Conservation (phyloP, 2,888 invertebrate species). For the Meteorus colon region DNA sequence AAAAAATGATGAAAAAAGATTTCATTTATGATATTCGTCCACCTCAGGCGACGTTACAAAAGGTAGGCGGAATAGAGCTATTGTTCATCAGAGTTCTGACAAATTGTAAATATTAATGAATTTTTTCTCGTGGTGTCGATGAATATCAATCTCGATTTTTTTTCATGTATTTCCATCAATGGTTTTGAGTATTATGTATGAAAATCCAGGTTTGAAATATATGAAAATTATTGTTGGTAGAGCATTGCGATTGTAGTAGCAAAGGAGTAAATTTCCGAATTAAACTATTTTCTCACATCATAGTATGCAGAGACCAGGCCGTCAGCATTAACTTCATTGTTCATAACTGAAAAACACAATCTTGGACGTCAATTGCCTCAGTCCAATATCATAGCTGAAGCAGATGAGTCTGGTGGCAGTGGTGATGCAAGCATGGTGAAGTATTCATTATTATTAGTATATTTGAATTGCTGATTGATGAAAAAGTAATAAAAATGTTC, state of each 20-base stretch:
- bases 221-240: too few species aligned
- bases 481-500: slow-evolving; percentile 6
- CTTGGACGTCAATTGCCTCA: background rate
- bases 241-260: too few species aligned
- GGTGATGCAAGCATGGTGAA: background rate
- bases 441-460: background rate
- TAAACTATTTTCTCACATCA: background rate
- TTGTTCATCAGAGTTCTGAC: background rate
- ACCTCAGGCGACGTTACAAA: slow-evolving; percentile 46
- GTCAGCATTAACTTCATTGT: background rate
- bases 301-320: background rate
- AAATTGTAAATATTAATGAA: too few species aligned
- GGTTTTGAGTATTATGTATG: too few species aligned
- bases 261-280: too few species aligned
- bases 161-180: too few species aligned
- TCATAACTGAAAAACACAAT: background rate
- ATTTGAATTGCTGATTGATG: background rate
- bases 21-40: slow-evolving; percentile 63
- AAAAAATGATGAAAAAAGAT: slow-evolving; percentile 65
- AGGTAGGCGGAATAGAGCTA: slow-evolving; percentile 44
- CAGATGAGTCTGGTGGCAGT: background rate
- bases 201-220: too few species aligned
- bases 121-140: too few species aligned
- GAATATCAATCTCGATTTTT: too few species aligned
- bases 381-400: background rate